A percentile compares a stretch with the other conserved stretches of the same genome.
phyloP scores from a whole-genome alignment of 37 sponge, comb jelly and placozoan species.

The Corticium candelabrum region DNA sequence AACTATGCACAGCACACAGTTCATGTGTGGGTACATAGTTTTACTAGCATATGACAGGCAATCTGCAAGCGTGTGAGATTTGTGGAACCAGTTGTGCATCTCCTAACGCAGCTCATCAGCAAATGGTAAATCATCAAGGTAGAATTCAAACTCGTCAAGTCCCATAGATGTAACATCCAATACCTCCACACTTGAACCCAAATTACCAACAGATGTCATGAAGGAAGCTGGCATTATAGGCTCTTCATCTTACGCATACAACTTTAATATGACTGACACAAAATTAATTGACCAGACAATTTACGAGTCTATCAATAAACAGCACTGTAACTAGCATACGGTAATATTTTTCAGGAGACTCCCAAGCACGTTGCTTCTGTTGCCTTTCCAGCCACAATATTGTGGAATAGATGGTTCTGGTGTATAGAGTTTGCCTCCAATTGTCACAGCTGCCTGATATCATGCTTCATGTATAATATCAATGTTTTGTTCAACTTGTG shows the following conservation, averaged over 20 bases:
- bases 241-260: conserved; percentile 17
- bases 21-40: too few species aligned
- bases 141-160: too few species aligned
- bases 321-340: conserved; percentile 32
- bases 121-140: too few species aligned
- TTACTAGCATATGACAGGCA: too few species aligned
- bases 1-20: too few species aligned
- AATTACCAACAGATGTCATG: too few species aligned
- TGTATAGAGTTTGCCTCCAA: conserved; percentile 23
- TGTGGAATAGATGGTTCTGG: conserved; percentile 19
- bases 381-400: conserved; percentile 24
- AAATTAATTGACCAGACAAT: conserved; percentile 23
- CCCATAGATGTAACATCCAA: too few species aligned
- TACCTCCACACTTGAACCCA: too few species aligned
- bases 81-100: too few species aligned
- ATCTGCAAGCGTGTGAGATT: too few species aligned
- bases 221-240: too few species aligned
- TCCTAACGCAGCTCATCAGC: too few species aligned
- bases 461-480: conserved; percentile 22
- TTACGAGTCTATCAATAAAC: conserved; percentile 32
- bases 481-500: conserved; percentile 24
- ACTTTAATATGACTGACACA: conserved; percentile 9
- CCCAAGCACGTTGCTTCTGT: conserved; percentile 34
- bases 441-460: conserved; percentile 22
- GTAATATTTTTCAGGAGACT: conserved; percentile 36